phyloP scores from a whole-genome alignment of 2,888 invertebrate genomes.

The Callinectes sapidus region DNA sequence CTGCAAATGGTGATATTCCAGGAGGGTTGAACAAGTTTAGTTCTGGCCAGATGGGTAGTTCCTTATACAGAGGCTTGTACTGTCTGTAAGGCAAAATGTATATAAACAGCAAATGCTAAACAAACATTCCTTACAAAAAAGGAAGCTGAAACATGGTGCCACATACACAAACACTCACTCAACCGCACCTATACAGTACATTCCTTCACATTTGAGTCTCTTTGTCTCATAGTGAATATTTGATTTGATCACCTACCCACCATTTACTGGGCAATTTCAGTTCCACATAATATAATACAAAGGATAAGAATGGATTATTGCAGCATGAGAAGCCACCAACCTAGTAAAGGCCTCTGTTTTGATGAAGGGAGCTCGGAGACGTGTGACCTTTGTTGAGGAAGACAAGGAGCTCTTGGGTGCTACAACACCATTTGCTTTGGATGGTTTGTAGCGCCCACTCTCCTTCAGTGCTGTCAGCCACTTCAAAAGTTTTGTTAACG shows the following conservation, averaged over 20 bases:
- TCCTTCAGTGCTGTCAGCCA: slow-evolving; percentile 63
- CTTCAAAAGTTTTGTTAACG: slow-evolving; percentile 66
- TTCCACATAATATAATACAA: neutral
- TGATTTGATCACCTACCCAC: neutral
- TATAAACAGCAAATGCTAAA: neutral
- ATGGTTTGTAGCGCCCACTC: slow-evolving; percentile 57
- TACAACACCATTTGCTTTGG: slow-evolving; percentile 36
- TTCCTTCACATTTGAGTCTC: neutral
- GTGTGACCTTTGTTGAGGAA: slow-evolving; percentile 60
- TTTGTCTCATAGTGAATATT: no score
- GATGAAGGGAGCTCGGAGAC: slow-evolving; percentile 61
- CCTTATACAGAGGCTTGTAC: slow-evolving; percentile 70
- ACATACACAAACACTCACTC: neutral
- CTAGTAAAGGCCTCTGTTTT: slow-evolving; percentile 69
- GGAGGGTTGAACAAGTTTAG: slow-evolving; percentile 59
- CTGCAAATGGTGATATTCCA: slow-evolving; percentile 67
- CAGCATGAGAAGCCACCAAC: slow-evolving; percentile 29
- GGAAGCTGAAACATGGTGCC: neutral
- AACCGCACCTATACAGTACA: neutral
- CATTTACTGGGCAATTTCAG: neutral
- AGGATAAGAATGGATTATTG: neutral
- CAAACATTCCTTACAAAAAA: neutral
- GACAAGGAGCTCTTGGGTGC: slow-evolving; percentile 48
- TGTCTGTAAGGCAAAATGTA: slow-evolving; percentile 53
- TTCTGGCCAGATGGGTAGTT: slow-evolving; percentile 66